Evolutionary conservation across 2,888 invertebrate genomes (phyloP).

Genomic region (Branchellion lobata): DNA sequence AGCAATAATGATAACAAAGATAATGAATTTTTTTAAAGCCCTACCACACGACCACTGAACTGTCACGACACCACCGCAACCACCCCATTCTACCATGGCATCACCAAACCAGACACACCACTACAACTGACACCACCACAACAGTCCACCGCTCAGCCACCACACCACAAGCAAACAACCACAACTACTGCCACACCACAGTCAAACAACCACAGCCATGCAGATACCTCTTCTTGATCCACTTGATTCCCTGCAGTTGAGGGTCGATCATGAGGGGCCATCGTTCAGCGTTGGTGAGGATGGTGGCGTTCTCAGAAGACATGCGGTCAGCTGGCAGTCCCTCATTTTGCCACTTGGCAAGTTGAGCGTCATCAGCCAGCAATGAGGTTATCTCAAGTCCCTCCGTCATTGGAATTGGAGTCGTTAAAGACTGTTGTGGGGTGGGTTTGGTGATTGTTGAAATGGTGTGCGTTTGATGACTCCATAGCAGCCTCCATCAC

Average conservation of each 20-base stretch:
- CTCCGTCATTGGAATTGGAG: constrained; percentile 85
- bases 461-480: no score
- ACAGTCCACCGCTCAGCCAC: no score
- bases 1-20: no score
- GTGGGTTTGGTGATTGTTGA: not conserved
- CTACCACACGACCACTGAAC: no score
- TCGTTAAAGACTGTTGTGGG: constrained; percentile 73
- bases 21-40: no score
- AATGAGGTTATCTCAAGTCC: constrained; percentile 81
- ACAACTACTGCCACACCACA: no score
- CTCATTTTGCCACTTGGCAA: constrained; percentile 94
- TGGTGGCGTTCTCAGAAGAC: constrained; percentile 96
- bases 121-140: no score
- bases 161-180: no score
- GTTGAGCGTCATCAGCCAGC: constrained; percentile 87
- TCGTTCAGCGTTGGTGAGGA: constrained; percentile 85
- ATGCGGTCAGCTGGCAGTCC: constrained; percentile 91
- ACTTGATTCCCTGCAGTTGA: constrained; percentile 85
- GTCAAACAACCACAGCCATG: not conserved
- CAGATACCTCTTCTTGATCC: constrained; percentile 84
- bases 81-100: no score
- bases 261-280: constrained; percentile 98
- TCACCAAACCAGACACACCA: no score
- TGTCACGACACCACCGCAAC: no score
- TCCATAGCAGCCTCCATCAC: no score